phyloP scores from a whole-genome alignment of 2,113 vertebrate genomes.

The Gambusia affinis region DNA sequence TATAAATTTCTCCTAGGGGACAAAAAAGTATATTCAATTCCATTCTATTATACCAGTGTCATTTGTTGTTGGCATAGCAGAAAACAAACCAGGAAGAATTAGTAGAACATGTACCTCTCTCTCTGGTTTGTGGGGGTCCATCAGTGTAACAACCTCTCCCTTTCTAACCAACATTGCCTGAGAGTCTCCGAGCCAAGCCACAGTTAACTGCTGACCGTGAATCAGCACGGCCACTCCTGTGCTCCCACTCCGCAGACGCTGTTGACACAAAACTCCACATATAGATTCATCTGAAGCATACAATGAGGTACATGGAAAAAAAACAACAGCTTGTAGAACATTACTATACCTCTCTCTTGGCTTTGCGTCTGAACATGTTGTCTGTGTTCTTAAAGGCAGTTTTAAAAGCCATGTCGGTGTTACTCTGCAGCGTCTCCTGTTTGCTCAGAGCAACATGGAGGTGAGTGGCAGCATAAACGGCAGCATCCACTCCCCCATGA shows the following conservation, averaged over 20 bases:
- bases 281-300: background rate
- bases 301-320: background rate
- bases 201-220: constrained; percentile 79
- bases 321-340: background rate
- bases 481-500: constrained; percentile 92
- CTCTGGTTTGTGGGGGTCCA: constrained; percentile 96
- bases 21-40: no score
- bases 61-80: no score
- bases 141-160: constrained; percentile 84
- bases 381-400: constrained; percentile 86
- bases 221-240: constrained; percentile 88
- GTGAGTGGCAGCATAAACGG: constrained; percentile 86
- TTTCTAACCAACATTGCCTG: constrained; percentile 89
- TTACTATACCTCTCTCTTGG: constrained; percentile 86
- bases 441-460: constrained; percentile 84
- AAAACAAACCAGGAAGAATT: no score
- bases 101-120: constrained; percentile 81
- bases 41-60: no score
- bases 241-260: constrained; percentile 92
- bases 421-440: constrained; percentile 77
- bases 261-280: constrained; percentile 15
- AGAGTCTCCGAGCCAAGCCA: constrained; percentile 95
- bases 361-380: constrained; percentile 89
- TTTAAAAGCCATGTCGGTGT: constrained; percentile 83
- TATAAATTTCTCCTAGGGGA: no score